Evolutionary conservation across 2,888 invertebrate genomes (phyloP).

Genomic region (Acanthococcus lagerstroemiae): DNA sequence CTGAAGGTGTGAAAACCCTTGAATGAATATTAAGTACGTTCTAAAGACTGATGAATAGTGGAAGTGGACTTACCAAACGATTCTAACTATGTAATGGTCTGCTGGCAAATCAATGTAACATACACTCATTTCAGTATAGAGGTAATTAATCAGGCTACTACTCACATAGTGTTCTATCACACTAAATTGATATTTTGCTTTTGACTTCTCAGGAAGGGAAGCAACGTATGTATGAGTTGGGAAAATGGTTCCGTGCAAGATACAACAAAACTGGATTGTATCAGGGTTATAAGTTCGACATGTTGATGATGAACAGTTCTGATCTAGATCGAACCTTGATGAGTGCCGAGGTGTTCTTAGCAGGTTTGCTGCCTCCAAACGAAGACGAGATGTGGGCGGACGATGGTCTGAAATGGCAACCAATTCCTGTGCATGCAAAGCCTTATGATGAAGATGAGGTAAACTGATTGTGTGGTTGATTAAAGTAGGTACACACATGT

Average conservation of each 20-base stretch:
- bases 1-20: no score
- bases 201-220: conserved; percentile 41
- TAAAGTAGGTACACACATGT: no score
- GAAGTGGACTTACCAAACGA: no score
- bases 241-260: conserved; percentile 41
- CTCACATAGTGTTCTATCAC: no score
- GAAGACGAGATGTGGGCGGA: conserved; percentile 40
- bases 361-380: conserved; percentile 45
- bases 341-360: conserved; percentile 73
- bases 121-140: no score
- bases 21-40: no score
- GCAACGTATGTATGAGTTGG: conserved; percentile 42
- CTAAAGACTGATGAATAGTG: no score
- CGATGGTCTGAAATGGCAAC: conserved; percentile 44
- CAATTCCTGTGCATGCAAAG: conserved; percentile 47
- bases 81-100: no score
- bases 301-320: conserved; percentile 59
- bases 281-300: conserved; percentile 46
- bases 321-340: conserved; percentile 82
- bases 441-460: conserved; percentile 44
- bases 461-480: conserved; percentile 2
- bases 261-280: conserved; percentile 43
- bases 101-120: no score
- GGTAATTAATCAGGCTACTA: no score
- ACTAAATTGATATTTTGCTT: no score